phyloP scores from a whole-genome alignment of 2,888 invertebrate genomes.

The Lasioglossum calceatum region DNA sequence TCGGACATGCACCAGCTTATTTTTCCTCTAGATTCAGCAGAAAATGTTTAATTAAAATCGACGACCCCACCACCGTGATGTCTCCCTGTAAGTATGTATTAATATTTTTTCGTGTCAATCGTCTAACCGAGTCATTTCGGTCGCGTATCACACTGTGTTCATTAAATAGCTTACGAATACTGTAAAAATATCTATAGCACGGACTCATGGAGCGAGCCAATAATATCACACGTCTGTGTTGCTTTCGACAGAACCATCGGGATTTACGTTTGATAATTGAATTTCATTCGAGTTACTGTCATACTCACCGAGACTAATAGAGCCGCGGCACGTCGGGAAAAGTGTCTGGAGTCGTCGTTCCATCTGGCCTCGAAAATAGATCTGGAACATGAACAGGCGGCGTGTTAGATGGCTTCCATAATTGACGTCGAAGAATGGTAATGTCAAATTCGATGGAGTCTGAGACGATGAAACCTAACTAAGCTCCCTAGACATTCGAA shows the following conservation, averaged over 20 bases:
- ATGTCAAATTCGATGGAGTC: not conserved
- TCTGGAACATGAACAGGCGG: constrained; percentile 82
- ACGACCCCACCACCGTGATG: no score
- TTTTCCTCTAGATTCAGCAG: no score
- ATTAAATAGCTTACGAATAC: not conserved
- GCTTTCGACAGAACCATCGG: not conserved
- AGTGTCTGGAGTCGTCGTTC: constrained; percentile 87
- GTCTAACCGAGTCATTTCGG: not conserved
- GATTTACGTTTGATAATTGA: not conserved
- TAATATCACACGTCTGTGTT: not conserved
- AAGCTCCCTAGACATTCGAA: not conserved
- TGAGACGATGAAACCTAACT: not conserved
- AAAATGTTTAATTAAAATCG: no score
- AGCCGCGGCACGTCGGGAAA: constrained; percentile 87
- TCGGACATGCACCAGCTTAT: no score
- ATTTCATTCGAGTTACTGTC: not conserved
- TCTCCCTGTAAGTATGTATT: no score
- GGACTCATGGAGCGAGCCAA: not conserved
- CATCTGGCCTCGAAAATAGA: constrained; percentile 86
- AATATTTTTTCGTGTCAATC: not conserved
- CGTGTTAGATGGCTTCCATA: not conserved
- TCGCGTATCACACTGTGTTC: no score
- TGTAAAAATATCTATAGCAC: not conserved
- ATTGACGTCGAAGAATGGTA: not conserved
- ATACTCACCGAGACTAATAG: constrained; percentile 87